Conservation (phyloP, 2,888 invertebrate species). For the Diarsia dahlii region DNA sequence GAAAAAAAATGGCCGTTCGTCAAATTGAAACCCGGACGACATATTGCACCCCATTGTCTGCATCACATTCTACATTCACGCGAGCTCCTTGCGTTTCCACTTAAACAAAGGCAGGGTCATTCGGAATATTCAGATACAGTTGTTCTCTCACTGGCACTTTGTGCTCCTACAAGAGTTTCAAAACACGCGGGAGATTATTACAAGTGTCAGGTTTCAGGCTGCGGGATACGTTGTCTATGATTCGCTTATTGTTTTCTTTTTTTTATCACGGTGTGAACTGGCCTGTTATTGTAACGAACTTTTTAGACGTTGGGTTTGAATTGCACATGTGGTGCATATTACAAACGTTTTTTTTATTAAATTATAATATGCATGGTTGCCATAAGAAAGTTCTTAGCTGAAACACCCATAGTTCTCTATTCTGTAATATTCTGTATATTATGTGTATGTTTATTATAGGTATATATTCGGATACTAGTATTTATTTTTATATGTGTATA, state of each 20-base stretch:
- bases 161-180: conserved; percentile 43
- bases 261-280: not conserved
- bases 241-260: conserved; percentile 54
- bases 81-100: conserved; percentile 52
- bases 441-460: too few relatives aligned
- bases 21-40: conserved; percentile 29
- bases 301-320: conserved; percentile 3
- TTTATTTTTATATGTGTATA: too few relatives aligned
- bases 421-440: too few relatives aligned
- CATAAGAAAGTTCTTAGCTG: not conserved
- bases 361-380: not conserved
- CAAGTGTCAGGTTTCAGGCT: conserved; percentile 52
- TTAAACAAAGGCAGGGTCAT: conserved; percentile 67
- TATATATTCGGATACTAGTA: too few relatives aligned
- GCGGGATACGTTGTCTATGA: conserved; percentile 58
- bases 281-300: conserved; percentile 38
- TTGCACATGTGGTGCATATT: not conserved
- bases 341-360: not conserved
- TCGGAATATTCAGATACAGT: conserved; percentile 29
- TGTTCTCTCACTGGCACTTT: conserved; percentile 38
- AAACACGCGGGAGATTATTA: conserved; percentile 43
- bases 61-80: conserved; percentile 21
- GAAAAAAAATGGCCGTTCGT: conserved; percentile 36
- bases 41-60: conserved; percentile 59
- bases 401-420: not conserved